Base-by-base conservation (phyloP, 1,140 invertebrate genomes). In the Dufourea novaeangliae region DNA sequence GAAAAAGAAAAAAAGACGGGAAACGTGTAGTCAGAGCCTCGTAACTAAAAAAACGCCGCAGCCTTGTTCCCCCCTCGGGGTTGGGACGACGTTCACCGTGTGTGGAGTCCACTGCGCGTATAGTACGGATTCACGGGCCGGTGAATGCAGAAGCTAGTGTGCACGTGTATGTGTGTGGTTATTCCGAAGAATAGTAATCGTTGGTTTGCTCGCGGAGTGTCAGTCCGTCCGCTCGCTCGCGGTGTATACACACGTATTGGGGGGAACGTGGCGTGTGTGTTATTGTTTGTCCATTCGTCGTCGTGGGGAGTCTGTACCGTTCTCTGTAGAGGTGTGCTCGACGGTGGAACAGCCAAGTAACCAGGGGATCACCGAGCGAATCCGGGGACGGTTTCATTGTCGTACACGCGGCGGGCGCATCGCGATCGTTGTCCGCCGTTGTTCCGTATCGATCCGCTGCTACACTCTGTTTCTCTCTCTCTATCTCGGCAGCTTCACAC, bases 311-410 rank as follows among this genome's bases (percentile, higher is more conserved):
- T 1, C 41, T 46, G 20, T 46, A 46, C n/a, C n/a, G n/a, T n/a
- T n/a, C n/a, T n/a, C n/a, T n/a, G n/a, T n/a, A n/a, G n/a, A n/a
- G n/a, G n/a, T n/a, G 57, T 66, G 37, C 22, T 22, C 63, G 62
- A 74, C 61, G 74, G 74, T 54, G 75, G 68, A 34, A 84, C 66
- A 76, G 83, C 82, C 79, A 74, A n/a, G 81, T 76, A 79, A 34
- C 71, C 32, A 66, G 59, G 72, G 82, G 82, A 83, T 84, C 82
- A 74, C 61, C 41, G 73, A 79, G 82, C 81, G 82, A 80, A 84
- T 83, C 81, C 82, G 76, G n/a, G n/a, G 70, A 82, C 79, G 64
- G 68, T 84, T 84, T 84, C 74, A 84, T 84, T 84, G 72, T 84
- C 82, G 82, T 83, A 44, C 62, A 71, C 52, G 70, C 70, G 66